A percentile compares a stretch with the other conserved stretches of the same genome.
phyloP scores from a whole-genome alignment of 2,888 invertebrate genomes.

The Morinoia aosen region DNA sequence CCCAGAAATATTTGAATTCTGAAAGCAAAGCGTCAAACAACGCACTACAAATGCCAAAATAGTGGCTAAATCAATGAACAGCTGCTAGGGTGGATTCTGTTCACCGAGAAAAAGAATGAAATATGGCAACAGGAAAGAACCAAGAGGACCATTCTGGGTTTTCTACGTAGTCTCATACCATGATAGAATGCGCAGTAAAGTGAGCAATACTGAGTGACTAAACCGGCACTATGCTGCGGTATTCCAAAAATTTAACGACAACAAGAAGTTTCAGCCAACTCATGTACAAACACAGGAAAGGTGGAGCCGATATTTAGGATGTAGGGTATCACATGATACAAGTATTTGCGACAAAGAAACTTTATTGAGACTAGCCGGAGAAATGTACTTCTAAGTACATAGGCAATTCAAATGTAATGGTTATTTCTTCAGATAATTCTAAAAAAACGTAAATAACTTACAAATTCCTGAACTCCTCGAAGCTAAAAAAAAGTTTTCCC shows the following conservation, averaged over 20 bases:
- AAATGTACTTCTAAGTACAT: background rate
- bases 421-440: background rate
- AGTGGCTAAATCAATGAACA: background rate
- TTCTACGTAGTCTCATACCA: no score
- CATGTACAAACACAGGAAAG: no score
- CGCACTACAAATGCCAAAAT: background rate
- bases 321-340: no score
- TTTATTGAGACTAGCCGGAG: background rate
- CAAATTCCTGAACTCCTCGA: slow-evolving; percentile 27
- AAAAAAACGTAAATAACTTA: background rate
- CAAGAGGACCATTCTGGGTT: no score
- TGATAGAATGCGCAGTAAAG: background rate
- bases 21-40: background rate
- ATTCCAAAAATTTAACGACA: background rate
- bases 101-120: background rate
- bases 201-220: background rate
- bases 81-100: background rate
- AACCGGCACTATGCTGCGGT: background rate
- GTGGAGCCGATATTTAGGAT: no score
- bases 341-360: no score
- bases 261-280: no score
- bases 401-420: background rate
- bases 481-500: slow-evolving; percentile 15
- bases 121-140: no score
- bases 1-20: no score